These are phyloP conservation scores for Drosophila basisetae DNA, from an alignment of 2,888 invertebrate genomes.

Conservation along the genomic window DNA sequence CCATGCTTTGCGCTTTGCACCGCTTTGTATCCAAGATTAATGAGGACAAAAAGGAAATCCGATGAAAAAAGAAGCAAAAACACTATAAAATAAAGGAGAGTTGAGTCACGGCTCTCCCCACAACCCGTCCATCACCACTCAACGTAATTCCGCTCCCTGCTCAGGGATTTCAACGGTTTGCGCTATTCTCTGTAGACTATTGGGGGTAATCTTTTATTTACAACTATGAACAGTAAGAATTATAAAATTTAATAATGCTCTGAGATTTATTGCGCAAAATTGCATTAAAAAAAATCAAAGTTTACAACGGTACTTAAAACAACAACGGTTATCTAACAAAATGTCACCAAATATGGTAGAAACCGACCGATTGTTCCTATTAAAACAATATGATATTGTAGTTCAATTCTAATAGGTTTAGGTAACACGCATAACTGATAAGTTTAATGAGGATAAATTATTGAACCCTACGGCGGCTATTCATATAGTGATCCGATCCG, in stretches of 20 bases:
- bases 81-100: constrained; percentile 18
- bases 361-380: not conserved
- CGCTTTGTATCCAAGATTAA: constrained; percentile 63
- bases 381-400: not conserved
- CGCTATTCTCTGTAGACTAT: constrained; percentile 35
- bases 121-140: not conserved
- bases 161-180: constrained; percentile 14
- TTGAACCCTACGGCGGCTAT: not conserved
- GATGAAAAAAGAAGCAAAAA: not conserved
- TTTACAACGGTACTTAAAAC: not conserved
- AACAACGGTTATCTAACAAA: not conserved
- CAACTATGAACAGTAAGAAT: constrained; percentile 24
- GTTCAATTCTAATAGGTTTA: not conserved
- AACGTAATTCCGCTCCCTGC: not conserved
- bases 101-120: constrained; percentile 22
- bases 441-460: not conserved
- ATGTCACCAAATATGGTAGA: not conserved
- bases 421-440: not conserved
- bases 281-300: not conserved
- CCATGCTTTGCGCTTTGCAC: constrained; percentile 49
- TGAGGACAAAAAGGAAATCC: constrained; percentile 48
- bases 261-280: not conserved
- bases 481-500: not conserved
- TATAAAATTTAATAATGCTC: not conserved
- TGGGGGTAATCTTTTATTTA: constrained; percentile 42